Evolutionary conservation across 2,113 vertebrate genomes (phyloP).

Genomic region (Apistogramma diplotaenia): DNA sequence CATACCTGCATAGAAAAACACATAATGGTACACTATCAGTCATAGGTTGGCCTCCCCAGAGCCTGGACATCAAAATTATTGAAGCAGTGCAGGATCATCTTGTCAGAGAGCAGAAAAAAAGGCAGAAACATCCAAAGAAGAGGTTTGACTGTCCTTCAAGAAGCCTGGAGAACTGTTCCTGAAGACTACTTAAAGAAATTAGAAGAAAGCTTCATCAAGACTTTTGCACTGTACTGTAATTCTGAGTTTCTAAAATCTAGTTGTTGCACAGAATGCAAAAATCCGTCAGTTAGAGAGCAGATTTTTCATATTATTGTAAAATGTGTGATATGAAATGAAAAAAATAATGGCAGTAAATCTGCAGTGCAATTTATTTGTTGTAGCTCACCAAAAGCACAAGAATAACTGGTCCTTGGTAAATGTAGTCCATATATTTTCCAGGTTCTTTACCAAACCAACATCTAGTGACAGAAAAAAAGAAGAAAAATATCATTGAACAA

Average conservation of each 20-base stretch:
- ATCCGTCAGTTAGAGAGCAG: not conserved
- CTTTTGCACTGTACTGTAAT: not conserved
- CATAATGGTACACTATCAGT: not conserved
- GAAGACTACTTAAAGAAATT: not conserved
- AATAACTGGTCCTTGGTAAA: slow-evolving; percentile 97
- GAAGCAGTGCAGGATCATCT: not conserved
- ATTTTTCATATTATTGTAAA: not conserved
- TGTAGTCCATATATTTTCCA: slow-evolving; percentile 95
- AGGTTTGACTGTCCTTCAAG: not conserved
- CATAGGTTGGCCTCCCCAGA: not conserved
- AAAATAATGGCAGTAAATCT: not conserved
- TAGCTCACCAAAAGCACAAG: slow-evolving; percentile 91
- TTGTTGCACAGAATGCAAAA: not conserved
- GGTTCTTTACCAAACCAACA: slow-evolving; percentile 99
- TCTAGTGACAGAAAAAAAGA: slow-evolving; percentile 64
- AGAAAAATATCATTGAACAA: not conserved
- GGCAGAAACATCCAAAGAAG: not conserved
- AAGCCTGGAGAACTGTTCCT: not conserved
- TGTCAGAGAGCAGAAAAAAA: not conserved
- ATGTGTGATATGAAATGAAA: not conserved
- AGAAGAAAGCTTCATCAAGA: not conserved
- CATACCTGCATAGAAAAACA: not conserved
- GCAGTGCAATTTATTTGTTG: not conserved
- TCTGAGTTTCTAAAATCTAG: not conserved
- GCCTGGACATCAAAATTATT: not conserved